These are phyloP conservation scores for Colinus virginianus DNA, from an alignment of 2,113 vertebrate genomes.

Conservation along the genomic window DNA sequence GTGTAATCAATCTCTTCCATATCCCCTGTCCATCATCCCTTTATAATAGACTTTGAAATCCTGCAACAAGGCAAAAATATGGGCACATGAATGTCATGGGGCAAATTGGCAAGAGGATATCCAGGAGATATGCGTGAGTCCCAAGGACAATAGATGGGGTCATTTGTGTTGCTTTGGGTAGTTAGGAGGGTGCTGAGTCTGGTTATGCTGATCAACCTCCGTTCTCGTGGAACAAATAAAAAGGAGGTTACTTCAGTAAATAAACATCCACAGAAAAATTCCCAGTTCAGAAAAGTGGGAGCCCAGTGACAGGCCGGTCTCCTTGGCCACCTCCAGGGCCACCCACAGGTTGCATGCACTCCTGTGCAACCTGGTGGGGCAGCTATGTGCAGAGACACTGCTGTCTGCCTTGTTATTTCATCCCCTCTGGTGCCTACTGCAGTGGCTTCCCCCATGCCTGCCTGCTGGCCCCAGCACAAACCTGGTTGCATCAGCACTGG, in stretches of 20 bases:
- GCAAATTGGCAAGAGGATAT: background rate
- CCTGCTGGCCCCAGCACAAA: background rate
- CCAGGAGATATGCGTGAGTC: background rate
- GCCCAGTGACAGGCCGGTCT: background rate
- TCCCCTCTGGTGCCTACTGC: accelerated
- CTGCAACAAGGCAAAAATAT: background rate
- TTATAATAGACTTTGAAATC: background rate
- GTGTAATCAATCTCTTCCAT: background rate
- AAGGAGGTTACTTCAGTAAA: background rate
- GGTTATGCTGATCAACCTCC: background rate
- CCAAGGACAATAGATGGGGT: background rate
- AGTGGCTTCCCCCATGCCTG: background rate
- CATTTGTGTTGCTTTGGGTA: background rate
- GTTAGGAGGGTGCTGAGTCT: background rate
- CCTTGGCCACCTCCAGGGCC: background rate
- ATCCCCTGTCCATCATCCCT: background rate
- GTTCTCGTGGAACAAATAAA: background rate
- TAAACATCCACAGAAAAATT: background rate
- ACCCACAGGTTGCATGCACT: background rate
- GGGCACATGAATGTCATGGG: background rate
- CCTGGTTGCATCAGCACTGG: accelerated
- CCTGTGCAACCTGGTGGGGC: background rate
- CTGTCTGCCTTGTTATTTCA: background rate
- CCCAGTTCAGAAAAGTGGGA: background rate
- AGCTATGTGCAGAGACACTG: background rate